Base-by-base conservation (phyloP, 1,140 invertebrate species). In the Aethina tumida region DNA sequence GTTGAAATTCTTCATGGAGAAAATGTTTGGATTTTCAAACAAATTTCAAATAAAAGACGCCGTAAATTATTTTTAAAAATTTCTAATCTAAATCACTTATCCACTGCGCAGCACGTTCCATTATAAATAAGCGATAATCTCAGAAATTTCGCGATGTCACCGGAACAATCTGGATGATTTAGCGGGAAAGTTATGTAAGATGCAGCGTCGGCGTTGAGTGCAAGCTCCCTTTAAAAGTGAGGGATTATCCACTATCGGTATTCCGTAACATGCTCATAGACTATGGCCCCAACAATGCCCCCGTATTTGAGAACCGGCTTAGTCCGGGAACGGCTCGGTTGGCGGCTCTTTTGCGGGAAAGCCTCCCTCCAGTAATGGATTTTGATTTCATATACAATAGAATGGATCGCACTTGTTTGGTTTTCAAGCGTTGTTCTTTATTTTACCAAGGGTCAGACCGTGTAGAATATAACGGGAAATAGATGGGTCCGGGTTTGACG, bases 361-460 rank as follows among this genome's bases (percentile, higher is more conserved):
- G 17, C 20, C 18, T 29, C 46, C 35, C 16, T 39, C 28, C 28
- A 27, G 47, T 58, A 58, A 58, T 58, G 56, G 56, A 56, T 58
- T 58, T 58, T 56, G 56, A 56, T 58, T 55, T 53, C 46, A 43
- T 53, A 50, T 43, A 57, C 55, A 57, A 57, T 55, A 41, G 47
- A 42, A 43, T 35, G 47, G 46, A 57, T 53, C 55, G 47, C 43
- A 31, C 32, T 35, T 48, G 47, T 55, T 53, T 50, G 50, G 43
- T 47, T 50, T 45, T 41, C 43, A 30, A 32, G 43, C 37, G 35
- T 38, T 34, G 37, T 39, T 42, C 42, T 49, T 52, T 40, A 44
- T 47, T 49, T 41, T 45, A 45, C 35, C 31, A 26, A 35, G 44
- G 37, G 37, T 35, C 26, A 37, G 35, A 46, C 34, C 32, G 40